Percentiles rank a stretch among this genome's conserved stretches.
phyloP scores from a whole-genome alignment of 2,113 vertebrate genomes.

The Sterrhoptilus dennistouni region DNA sequence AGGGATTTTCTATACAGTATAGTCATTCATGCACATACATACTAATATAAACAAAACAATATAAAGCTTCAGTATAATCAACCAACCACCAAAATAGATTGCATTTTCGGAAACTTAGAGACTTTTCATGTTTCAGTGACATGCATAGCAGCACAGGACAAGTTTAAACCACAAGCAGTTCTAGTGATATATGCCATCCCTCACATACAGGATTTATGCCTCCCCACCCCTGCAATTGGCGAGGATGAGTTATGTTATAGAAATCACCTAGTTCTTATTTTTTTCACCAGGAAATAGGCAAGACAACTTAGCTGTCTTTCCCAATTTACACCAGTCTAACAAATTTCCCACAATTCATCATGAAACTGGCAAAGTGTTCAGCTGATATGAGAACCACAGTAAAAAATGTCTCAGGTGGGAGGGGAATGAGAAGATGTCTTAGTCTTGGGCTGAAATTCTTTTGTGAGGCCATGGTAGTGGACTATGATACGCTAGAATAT shows the following conservation, averaged over 20 bases:
- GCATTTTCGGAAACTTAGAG: neutral
- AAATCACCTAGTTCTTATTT: neutral
- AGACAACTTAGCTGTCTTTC: neutral
- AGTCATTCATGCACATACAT: neutral
- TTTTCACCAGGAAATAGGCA: neutral
- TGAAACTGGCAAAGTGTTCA: neutral
- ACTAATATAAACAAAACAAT: neutral
- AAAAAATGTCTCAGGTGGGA: neutral
- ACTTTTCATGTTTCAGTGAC: neutral
- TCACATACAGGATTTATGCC: neutral
- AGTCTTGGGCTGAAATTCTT: neutral
- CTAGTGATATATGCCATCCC: no score
- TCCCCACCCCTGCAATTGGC: neutral
- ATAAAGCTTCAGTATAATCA: neutral
- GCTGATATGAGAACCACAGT: neutral
- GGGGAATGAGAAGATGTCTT: neutral
- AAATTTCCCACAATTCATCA: neutral
- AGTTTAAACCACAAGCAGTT: neutral
- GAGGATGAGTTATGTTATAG: accelerated
- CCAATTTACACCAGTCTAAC: neutral
- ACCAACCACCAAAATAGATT: neutral
- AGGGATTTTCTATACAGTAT: neutral
- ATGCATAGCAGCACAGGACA: neutral
- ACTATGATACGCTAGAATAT: neutral
- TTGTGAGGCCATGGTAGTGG: neutral